These are phyloP conservation scores for Eurytoma adleriae DNA, from an alignment of 2,888 invertebrate species.

Conservation along the genomic window DNA sequence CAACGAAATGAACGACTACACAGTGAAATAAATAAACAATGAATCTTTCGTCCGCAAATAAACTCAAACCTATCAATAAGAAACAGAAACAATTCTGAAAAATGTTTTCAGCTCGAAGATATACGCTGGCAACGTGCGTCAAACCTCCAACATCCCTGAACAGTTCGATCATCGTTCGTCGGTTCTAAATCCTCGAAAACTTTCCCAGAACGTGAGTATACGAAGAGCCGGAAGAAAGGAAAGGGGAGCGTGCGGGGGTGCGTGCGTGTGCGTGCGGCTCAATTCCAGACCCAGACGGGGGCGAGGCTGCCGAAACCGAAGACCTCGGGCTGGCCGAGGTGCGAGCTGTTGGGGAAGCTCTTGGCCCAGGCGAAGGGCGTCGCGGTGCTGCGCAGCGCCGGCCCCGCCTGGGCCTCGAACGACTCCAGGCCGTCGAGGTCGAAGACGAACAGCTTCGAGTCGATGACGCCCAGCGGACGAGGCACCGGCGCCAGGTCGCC, in stretches of 20 bases:
- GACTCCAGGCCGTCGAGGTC: slow-evolving; percentile 67
- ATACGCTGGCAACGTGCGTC: too few relatives aligned
- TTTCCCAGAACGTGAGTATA: neutral
- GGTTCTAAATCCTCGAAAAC: neutral
- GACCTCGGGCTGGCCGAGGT: slow-evolving; percentile 85
- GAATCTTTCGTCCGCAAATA: too few relatives aligned
- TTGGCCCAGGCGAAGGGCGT: slow-evolving; percentile 87
- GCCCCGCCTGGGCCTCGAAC: slow-evolving; percentile 73
- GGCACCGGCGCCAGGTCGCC: slow-evolving; percentile 69
- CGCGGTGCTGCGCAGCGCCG: slow-evolving; percentile 59
- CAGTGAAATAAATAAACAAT: neutral
- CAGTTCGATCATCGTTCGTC: neutral
- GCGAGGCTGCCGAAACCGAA: slow-evolving; percentile 83
- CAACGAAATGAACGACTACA: too few relatives aligned
- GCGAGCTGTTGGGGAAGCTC: slow-evolving; percentile 80
- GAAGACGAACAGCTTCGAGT: slow-evolving; percentile 78
- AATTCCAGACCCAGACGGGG: slow-evolving; percentile 79
- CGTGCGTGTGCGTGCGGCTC: neutral
- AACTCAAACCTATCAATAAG: too few relatives aligned
- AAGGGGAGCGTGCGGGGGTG: neutral
- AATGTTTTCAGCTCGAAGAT: too few relatives aligned
- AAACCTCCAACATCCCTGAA: neutral
- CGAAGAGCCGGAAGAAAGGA: neutral
- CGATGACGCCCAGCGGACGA: slow-evolving; percentile 78
- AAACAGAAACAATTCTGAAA: too few relatives aligned